Evolutionary conservation across 37 sponge, comb jelly and placozoan genomes (phyloP), one percentile per base, ranked within the genome.

Genomic region (Mnemiopsis leidyi): DNA sequence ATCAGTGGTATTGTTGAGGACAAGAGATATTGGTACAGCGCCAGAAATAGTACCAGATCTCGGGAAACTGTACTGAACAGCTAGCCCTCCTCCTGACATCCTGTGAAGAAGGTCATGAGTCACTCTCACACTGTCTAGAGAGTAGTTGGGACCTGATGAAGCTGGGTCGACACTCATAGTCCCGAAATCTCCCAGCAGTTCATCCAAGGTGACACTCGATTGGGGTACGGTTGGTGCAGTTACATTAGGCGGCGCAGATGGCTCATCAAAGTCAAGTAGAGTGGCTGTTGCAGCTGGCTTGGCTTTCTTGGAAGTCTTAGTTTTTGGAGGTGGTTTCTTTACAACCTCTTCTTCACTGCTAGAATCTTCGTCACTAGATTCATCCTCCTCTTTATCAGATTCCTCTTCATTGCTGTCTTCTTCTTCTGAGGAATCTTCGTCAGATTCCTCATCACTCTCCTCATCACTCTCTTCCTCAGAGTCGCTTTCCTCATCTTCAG

Each of bases 351-450:
- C 95, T 25, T 96, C 96, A 68, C 83, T 83, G 13, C 95, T 94
- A n/a, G 95, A 95, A 2, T 94, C 94, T 30, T 94, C 96, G 69
- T 90, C 71, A 25, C 95, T 94, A 38, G 95, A 95, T 73, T 93
- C 93, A 68, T 93, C 94, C 71, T 94, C 83, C 28, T 2, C 95
- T 95, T 68, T 95, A 95, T 92, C 93, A 1, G 68, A 61, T 33
- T 92, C 92, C 13, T 68, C 92, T 31, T 77, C 79, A 28, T 34
- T 20, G 1, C 20, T 34, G 0, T 77, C 79, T 16, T 34, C 36
- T 23, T 85, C 90, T 36, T 18, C 40, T 37, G 92, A 94, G 76
- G 39, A 26, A 0, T 38, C 82, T n/a, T 85, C 90, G 61, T 39
- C 90, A 1, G 0, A 24, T 25, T 38, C 39, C 39, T 85, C 90